These are phyloP conservation scores for Enoplosus armatus DNA, from an alignment of 2,797 vertebrate genomes.

Conservation along the genomic window DNA sequence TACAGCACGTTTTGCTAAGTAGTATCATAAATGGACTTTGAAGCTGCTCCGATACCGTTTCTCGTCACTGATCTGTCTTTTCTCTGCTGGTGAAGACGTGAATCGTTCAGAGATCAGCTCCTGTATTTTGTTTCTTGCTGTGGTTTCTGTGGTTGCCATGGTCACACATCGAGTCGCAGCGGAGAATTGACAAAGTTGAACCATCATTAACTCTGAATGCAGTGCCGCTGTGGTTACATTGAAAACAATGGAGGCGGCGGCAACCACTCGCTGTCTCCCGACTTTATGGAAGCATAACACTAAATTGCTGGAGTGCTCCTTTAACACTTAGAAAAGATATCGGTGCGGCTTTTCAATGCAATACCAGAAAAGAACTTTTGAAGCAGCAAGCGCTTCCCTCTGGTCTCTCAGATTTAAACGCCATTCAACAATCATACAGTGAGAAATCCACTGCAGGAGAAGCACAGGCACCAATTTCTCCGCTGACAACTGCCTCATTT, in stretches of 20 bases:
- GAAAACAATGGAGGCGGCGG: too few relatives aligned
- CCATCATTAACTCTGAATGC: too few relatives aligned
- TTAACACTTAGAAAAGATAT: background rate
- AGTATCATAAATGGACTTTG: too few relatives aligned
- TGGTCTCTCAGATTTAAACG: constrained; percentile 19
- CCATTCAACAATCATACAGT: constrained; percentile 14
- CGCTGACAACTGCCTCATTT: constrained; percentile 42
- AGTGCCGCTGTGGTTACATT: too few relatives aligned
- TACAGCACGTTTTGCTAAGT: too few relatives aligned
- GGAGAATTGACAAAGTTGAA: too few relatives aligned
- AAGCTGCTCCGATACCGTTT: too few relatives aligned
- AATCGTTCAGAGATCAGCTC: background rate
- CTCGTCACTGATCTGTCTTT: too few relatives aligned
- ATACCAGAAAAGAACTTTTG: constrained; percentile 5
- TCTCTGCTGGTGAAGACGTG: background rate
- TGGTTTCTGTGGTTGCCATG: background rate
- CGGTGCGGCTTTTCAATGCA: constrained; percentile 17
- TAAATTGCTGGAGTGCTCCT: background rate
- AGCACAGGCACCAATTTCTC: constrained; percentile 27
- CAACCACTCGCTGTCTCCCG: background rate
- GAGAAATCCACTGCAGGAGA: constrained; percentile 28
- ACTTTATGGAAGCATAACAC: background rate
- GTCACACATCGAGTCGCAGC: too few relatives aligned
- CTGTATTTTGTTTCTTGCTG: background rate
- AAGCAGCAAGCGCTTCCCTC: constrained; percentile 8